Evolutionary conservation across 2,113 vertebrate species (phyloP).

Genomic region (Hepsetus odoe): DNA sequence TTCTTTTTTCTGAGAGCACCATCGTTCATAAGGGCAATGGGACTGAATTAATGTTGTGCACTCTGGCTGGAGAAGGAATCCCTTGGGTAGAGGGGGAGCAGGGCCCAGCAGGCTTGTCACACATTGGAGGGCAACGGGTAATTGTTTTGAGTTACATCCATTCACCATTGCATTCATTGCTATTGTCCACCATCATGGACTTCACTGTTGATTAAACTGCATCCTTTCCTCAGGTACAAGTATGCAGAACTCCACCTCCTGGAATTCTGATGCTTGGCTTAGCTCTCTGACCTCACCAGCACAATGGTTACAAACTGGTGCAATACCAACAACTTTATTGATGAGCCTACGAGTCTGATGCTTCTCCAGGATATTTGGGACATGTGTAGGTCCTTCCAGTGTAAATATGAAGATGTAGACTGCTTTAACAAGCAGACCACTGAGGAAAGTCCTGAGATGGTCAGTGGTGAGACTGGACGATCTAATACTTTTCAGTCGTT

Average conservation of each 20-base stretch:
- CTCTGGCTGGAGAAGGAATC: no score
- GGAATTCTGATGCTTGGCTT: conserved; percentile 85
- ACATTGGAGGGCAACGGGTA: no score
- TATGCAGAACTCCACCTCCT: conserved; percentile 69
- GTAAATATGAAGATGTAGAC: conserved; percentile 56
- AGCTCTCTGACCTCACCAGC: conserved; percentile 80
- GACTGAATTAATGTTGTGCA: no score
- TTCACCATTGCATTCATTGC: no score
- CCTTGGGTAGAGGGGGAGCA: no score
- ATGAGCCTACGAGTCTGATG: conserved; percentile 51
- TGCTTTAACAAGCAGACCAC: conserved; percentile 81
- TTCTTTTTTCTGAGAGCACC: no score
- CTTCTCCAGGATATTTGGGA: conserved; percentile 89
- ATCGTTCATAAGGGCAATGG: no score
- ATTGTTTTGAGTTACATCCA: no score
- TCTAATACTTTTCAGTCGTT: conserved; percentile 76
- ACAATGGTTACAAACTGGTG: conserved; percentile 88
- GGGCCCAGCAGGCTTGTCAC: no score
- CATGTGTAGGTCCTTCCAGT: conserved; percentile 75
- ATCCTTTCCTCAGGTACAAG: no score
- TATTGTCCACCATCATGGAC: no score
- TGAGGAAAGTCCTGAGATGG: conserved; percentile 58
- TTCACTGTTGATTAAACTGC: no score
- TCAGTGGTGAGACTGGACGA: conserved; percentile 77
- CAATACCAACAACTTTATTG: conserved; percentile 65